These are phyloP conservation scores for Tridacna crocea DNA, from an alignment of 2,888 invertebrate species.

Conservation along the genomic window DNA sequence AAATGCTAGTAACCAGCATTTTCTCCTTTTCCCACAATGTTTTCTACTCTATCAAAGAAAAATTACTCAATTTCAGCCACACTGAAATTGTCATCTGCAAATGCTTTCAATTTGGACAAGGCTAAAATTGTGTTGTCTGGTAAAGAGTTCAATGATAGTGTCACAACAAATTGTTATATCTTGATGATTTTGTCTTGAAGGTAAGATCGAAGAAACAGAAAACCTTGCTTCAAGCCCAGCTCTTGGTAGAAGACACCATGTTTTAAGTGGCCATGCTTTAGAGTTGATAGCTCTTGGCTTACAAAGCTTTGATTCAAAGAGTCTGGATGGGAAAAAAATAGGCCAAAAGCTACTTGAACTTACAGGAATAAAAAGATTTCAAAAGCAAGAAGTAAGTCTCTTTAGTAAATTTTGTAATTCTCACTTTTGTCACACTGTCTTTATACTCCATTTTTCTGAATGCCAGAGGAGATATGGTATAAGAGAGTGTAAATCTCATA, in stretches of 20 bases:
- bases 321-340: constrained; percentile 55
- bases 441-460: background rate
- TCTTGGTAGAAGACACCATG: constrained; percentile 66
- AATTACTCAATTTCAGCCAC: too few species aligned
- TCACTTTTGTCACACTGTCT: too few species aligned
- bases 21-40: background rate
- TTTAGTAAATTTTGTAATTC: background rate
- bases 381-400: constrained; percentile 60
- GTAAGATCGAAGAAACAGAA: constrained; percentile 65
- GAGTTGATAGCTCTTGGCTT: constrained; percentile 68
- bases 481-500: too few species aligned
- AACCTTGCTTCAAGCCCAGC: constrained; percentile 62
- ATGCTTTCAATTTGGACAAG: too few species aligned
- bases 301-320: constrained; percentile 33
- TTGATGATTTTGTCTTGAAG: constrained; percentile 47
- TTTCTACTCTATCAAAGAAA: too few species aligned
- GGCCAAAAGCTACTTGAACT: constrained; percentile 63
- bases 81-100: too few species aligned
- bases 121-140: too few species aligned
- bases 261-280: constrained; percentile 67
- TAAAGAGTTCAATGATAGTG: too few species aligned
- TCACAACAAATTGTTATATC: background rate
- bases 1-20: background rate
- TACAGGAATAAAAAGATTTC: constrained; percentile 54
- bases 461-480: too few species aligned